Conservation (phyloP, 2,888 invertebrate genomes). For the Platerodrilus igneus region DNA sequence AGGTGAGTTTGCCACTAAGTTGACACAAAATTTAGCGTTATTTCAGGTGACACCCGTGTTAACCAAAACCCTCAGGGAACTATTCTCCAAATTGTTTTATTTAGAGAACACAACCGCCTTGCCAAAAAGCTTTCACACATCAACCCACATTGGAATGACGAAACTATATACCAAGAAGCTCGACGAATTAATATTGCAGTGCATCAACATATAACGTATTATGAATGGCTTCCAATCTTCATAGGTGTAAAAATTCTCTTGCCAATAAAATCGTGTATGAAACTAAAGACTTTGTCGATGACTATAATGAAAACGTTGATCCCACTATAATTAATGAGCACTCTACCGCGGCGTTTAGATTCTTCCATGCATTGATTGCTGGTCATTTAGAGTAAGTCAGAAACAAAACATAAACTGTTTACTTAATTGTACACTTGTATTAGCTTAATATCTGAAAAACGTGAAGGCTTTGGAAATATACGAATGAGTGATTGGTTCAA, state of each 20-base stretch:
- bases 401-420: background rate
- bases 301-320: conserved; percentile 61
- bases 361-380: conserved; percentile 67
- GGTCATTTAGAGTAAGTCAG: conserved; percentile 62
- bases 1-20: conserved; percentile 49
- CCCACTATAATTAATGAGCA: conserved; percentile 65
- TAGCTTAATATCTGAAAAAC: conserved; percentile 58
- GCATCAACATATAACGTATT: conserved; percentile 69
- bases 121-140: conserved; percentile 56
- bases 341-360: conserved; percentile 68
- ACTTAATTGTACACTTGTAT: too few relatives aligned
- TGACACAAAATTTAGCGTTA: too few relatives aligned
- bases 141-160: conserved; percentile 74
- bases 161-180: conserved; percentile 67
- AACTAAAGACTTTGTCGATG: conserved; percentile 62
- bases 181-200: conserved; percentile 64
- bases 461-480: conserved; percentile 53
- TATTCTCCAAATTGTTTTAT: conserved; percentile 60
- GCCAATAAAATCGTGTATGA: conserved; percentile 60
- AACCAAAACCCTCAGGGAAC: conserved; percentile 72
- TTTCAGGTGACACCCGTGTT: conserved; percentile 60
- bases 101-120: conserved; percentile 71
- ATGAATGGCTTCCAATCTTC: conserved; percentile 72
- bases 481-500: conserved; percentile 69
- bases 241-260: conserved; percentile 60